Conservation (phyloP, 2,797 vertebrate genomes). For the Molothrus aeneus region DNA sequence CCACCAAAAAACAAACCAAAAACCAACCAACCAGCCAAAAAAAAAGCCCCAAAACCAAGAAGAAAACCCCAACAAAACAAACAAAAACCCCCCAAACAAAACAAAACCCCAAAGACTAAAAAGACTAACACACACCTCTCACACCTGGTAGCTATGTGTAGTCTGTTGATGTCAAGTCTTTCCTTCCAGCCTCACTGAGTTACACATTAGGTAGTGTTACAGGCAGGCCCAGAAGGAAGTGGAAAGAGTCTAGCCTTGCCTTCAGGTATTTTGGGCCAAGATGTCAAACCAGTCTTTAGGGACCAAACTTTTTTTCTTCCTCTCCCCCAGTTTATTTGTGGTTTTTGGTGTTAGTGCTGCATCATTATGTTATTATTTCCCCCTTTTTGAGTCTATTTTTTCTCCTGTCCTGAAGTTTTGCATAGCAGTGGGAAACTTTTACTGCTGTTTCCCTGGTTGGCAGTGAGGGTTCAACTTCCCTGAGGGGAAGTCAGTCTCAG, state of each 20-base stretch:
- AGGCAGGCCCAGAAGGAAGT: neutral
- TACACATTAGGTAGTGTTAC: neutral
- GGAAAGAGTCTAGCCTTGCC: neutral
- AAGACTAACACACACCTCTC: neutral
- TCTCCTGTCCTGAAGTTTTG: neutral
- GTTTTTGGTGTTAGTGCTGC: neutral
- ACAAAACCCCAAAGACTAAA: neutral
- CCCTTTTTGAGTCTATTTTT: neutral
- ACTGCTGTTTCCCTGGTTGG: neutral
- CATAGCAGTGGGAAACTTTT: neutral
- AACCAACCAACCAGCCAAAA: neutral
- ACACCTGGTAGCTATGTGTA: neutral
- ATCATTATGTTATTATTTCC: neutral
- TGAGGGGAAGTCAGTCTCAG: neutral
- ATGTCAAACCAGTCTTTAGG: neutral
- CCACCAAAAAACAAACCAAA: neutral
- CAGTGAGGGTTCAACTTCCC: neutral
- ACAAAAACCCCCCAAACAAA: neutral
- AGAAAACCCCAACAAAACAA: too few relatives aligned
- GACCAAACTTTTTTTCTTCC: accelerated
- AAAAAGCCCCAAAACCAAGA: too few relatives aligned
- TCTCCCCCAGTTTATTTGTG: neutral
- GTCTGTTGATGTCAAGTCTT: neutral
- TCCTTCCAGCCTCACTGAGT: neutral
- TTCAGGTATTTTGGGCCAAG: neutral